A percentile compares a stretch with the other conserved stretches of the same genome.
Evolutionary conservation across 2,797 vertebrate genomes (phyloP).

Genomic region (Coilia nasus): DNA sequence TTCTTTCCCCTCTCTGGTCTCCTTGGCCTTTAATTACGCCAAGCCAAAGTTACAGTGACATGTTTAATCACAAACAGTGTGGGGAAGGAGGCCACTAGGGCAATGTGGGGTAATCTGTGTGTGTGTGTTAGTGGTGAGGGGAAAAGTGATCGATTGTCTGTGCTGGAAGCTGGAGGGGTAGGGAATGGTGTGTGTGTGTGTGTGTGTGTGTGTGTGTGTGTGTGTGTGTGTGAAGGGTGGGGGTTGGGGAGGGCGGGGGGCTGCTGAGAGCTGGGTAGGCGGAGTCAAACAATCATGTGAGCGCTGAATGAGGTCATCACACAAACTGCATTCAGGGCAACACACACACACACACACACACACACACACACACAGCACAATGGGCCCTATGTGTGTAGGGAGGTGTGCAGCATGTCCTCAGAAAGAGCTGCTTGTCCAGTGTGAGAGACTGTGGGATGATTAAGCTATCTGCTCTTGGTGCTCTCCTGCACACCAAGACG

Average conservation of each 20-base stretch:
- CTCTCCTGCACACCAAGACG: not conserved
- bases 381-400: conserved; percentile 5
- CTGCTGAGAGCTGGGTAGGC: not conserved
- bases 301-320: conserved; percentile 79
- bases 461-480: too few species aligned
- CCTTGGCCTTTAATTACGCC: not conserved
- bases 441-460: not conserved
- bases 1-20: not conserved
- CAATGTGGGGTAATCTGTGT: not conserved
- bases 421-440: not conserved
- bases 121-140: conserved; percentile 47
- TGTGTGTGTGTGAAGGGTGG: conserved; percentile 36
- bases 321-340: conserved; percentile 49
- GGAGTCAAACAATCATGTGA: conserved; percentile 59
- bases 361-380: not conserved
- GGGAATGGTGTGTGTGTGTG: conserved; percentile 37
- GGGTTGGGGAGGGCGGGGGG: conserved; percentile 20
- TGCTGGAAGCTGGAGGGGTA: conserved; percentile 52
- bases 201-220: not conserved
- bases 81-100: not conserved
- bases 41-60: not conserved
- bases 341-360: not conserved
- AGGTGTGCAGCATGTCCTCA: not conserved
- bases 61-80: conserved; percentile 16
- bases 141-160: conserved; percentile 65